Percentiles rank a stretch among this genome's conserved stretches.
These are phyloP conservation scores for Philereme vetulata DNA, from an alignment of 2,888 invertebrate genomes.

Conservation along the genomic window DNA sequence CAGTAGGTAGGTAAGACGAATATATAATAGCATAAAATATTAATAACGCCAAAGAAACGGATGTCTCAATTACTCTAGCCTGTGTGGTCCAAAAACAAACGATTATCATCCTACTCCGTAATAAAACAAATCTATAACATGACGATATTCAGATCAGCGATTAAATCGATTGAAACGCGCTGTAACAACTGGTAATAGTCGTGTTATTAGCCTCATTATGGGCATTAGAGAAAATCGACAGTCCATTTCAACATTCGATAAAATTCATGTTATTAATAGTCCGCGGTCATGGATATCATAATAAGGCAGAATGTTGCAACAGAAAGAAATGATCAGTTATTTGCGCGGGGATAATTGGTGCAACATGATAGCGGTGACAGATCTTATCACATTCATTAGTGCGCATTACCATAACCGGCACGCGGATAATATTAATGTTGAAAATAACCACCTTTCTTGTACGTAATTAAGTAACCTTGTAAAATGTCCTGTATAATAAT, in stretches of 20 bases:
- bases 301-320: constrained; percentile 41
- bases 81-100: constrained; percentile 73
- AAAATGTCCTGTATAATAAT: constrained; percentile 18
- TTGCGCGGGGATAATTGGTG: constrained; percentile 44
- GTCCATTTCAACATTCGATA: constrained; percentile 61
- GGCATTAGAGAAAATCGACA: constrained; percentile 66
- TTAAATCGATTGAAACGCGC: constrained; percentile 67
- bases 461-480: constrained; percentile 27
- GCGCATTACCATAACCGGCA: constrained; percentile 45
- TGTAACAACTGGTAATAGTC: constrained; percentile 73
- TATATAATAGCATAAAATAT: constrained; percentile 51
- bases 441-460: constrained; percentile 36
- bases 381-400: constrained; percentile 47
- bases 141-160: constrained; percentile 74
- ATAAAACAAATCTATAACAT: constrained; percentile 69
- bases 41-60: constrained; percentile 59
- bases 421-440: constrained; percentile 35
- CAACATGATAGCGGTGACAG: constrained; percentile 42
- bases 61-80: constrained; percentile 75
- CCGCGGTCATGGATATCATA: constrained; percentile 30
- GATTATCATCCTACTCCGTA: constrained; percentile 64
- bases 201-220: constrained; percentile 72
- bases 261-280: constrained; percentile 46
- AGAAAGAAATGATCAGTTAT: constrained; percentile 40
- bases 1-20: constrained; percentile 37